phyloP scores from a whole-genome alignment of 2,888 invertebrate genomes.

The Hoplodrina ambigua region DNA sequence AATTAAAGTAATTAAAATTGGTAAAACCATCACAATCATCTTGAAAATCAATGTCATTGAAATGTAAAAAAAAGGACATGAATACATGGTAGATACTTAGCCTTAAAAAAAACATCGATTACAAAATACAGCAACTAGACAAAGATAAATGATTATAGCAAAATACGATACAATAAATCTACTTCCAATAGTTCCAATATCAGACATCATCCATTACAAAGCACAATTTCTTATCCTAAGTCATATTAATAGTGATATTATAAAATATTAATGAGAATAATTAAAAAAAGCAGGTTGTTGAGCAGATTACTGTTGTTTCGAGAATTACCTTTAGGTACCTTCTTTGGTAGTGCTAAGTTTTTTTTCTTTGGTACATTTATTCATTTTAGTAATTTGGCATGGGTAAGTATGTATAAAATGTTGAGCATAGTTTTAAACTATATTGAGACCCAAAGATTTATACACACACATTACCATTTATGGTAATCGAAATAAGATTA shows the following conservation, averaged over 20 bases:
- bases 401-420: neutral
- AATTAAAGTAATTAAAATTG: too few relatives aligned
- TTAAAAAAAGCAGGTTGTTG: slow-evolving; percentile 3
- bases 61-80: neutral
- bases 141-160: slow-evolving; percentile 16
- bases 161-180: slow-evolving; percentile 7
- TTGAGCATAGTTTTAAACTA: slow-evolving; percentile 10
- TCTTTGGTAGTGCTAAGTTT: neutral
- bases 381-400: neutral
- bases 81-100: neutral
- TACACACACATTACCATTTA: neutral
- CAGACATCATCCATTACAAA: slow-evolving; percentile 5
- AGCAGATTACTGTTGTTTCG: slow-evolving; percentile 1
- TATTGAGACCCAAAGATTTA: neutral
- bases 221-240: neutral
- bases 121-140: slow-evolving; percentile 8
- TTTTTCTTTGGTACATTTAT: neutral
- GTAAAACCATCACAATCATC: too few relatives aligned
- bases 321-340: neutral
- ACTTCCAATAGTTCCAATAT: slow-evolving; percentile 17
- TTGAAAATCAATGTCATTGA: neutral
- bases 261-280: neutral
- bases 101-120: slow-evolving; percentile 1
- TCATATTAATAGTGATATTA: too few relatives aligned
- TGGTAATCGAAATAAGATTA: slow-evolving; percentile 5